Evolutionary conservation across 2,888 invertebrate species (phyloP).

Genomic region (Keiferia lycopersicella): DNA sequence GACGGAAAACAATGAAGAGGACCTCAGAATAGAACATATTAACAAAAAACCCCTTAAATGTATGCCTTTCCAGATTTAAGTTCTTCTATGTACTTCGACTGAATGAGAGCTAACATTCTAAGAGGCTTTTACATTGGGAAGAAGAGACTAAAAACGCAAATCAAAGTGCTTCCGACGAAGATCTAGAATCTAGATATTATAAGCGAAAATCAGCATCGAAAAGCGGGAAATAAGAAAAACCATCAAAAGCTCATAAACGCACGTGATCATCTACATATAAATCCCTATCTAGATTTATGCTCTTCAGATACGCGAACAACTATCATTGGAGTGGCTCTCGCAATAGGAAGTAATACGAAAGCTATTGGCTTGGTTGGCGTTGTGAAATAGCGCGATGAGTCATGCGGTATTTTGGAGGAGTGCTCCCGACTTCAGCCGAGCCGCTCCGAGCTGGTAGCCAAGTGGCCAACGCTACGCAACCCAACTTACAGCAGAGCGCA

Average conservation of each 20-base stretch:
- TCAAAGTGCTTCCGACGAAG: too few relatives aligned
- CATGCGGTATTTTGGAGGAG: slow-evolving; percentile 68
- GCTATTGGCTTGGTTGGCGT: slow-evolving; percentile 76
- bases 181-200: too few relatives aligned
- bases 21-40: too few relatives aligned
- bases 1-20: too few relatives aligned
- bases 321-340: slow-evolving; percentile 33
- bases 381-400: slow-evolving; percentile 73
- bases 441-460: slow-evolving; percentile 12
- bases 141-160: too few relatives aligned
- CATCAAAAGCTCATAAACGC: neutral
- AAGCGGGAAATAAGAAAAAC: neutral
- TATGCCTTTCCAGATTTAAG: too few relatives aligned
- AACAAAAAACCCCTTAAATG: too few relatives aligned
- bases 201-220: neutral
- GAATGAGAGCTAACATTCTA: too few relatives aligned
- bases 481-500: slow-evolving; percentile 19
- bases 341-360: slow-evolving; percentile 76
- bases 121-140: too few relatives aligned
- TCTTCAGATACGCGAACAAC: slow-evolving; percentile 14
- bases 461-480: slow-evolving; percentile 23
- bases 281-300: slow-evolving; percentile 9
- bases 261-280: neutral
- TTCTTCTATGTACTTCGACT: too few relatives aligned
- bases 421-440: slow-evolving; percentile 41